These are phyloP conservation scores for Villa cingulata DNA, from an alignment of 2,888 invertebrate species.

Conservation along the genomic window DNA sequence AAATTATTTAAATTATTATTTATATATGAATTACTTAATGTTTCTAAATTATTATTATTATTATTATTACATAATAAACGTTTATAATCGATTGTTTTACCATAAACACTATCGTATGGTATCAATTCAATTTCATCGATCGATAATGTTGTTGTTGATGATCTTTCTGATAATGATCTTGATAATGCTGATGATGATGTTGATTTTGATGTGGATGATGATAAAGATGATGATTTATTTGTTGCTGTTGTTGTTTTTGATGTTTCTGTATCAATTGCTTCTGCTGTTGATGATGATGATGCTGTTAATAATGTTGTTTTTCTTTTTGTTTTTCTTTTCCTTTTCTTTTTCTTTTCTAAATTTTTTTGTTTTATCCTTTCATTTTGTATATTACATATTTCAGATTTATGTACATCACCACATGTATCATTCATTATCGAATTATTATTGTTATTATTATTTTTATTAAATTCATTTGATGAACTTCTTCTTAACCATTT, in stretches of 20 bases:
- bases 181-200: not conserved
- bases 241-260: too few relatives aligned
- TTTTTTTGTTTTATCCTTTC: not conserved
- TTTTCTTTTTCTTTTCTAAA: not conserved
- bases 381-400: not conserved
- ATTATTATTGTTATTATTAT: too few relatives aligned
- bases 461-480: too few relatives aligned
- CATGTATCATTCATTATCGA: not conserved
- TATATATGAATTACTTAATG: conserved; percentile 15
- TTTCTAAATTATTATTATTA: conserved; percentile 11
- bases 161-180: not conserved
- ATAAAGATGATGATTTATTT: conserved; percentile 1
- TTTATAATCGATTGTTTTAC: conserved; percentile 31
- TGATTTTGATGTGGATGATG: not conserved
- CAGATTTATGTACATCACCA: not conserved
- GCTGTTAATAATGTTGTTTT: not conserved
- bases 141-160: not conserved
- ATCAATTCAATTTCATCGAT: conserved; percentile 13
- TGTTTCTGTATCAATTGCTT: too few relatives aligned
- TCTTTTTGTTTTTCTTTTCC: not conserved
- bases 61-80: conserved; percentile 14
- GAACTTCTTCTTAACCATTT: too few relatives aligned
- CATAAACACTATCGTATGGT: conserved; percentile 34
- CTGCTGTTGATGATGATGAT: not conserved
- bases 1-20: conserved; percentile 5